phyloP scores from a whole-genome alignment of 2,888 invertebrate genomes.

The Cheilosia variabilis region DNA sequence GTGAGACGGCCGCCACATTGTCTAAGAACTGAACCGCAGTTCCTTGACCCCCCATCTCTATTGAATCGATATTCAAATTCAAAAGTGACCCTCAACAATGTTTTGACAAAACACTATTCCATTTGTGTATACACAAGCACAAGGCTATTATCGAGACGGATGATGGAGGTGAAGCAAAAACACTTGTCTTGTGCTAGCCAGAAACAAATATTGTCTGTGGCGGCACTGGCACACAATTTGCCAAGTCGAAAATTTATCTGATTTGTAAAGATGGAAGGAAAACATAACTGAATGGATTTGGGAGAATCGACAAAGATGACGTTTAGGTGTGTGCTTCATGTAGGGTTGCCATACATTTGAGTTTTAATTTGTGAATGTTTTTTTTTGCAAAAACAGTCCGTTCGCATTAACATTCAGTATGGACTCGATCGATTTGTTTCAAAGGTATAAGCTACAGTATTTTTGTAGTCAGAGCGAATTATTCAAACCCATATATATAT shows the following conservation, averaged over 20 bases:
- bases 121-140: conserved; percentile 27
- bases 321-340: too few relatives aligned
- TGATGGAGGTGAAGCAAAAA: not conserved
- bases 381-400: too few relatives aligned
- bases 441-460: too few relatives aligned
- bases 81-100: conserved; percentile 43
- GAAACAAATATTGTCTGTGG: conserved; percentile 44
- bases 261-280: conserved; percentile 38
- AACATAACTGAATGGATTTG: conserved; percentile 29
- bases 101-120: conserved; percentile 37
- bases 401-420: too few relatives aligned
- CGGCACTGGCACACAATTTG: conserved; percentile 24
- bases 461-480: too few relatives aligned
- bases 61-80: conserved; percentile 46
- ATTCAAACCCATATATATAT: too few relatives aligned
- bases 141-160: not conserved
- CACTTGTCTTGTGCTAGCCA: conserved; percentile 37
- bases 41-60: conserved; percentile 45
- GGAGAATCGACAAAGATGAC: conserved; percentile 14
- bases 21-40: conserved; percentile 42
- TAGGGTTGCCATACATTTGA: conserved; percentile 24
- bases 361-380: not conserved
- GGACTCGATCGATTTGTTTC: too few relatives aligned
- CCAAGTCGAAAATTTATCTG: conserved; percentile 35
- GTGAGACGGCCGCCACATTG: conserved; percentile 43